A percentile compares a stretch with the other conserved stretches of the same genome.
These are phyloP conservation scores for Catocala fraxini DNA, from an alignment of 2,888 invertebrate species.

Conservation along the genomic window DNA sequence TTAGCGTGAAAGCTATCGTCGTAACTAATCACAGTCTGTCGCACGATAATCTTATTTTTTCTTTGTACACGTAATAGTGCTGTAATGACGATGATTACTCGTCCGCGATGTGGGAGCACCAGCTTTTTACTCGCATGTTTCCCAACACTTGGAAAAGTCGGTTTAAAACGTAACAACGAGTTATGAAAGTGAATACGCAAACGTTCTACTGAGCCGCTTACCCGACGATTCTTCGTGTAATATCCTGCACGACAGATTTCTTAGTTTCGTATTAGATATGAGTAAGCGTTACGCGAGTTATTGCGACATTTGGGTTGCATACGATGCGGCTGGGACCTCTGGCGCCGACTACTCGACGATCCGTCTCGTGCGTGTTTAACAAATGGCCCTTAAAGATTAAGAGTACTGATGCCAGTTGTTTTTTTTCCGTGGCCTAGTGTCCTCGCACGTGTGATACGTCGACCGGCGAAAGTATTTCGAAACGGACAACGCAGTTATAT, in stretches of 20 bases:
- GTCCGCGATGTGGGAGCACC: slow-evolving; percentile 79
- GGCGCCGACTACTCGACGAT: slow-evolving; percentile 53
- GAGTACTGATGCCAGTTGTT: slow-evolving; percentile 56
- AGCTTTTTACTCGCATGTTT: slow-evolving; percentile 77
- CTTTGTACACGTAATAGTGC: slow-evolving; percentile 60
- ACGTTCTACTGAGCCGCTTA: slow-evolving; percentile 71
- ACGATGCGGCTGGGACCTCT: slow-evolving; percentile 27
- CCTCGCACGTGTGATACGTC: slow-evolving; percentile 67
- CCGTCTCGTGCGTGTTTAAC: slow-evolving; percentile 58
- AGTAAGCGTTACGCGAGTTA: slow-evolving; percentile 53
- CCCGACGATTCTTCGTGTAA: slow-evolving; percentile 70
- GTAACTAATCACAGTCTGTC: slow-evolving; percentile 67
- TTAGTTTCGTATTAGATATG: slow-evolving; percentile 57
- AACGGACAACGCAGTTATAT: slow-evolving; percentile 79
- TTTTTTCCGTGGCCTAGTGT: slow-evolving; percentile 49
- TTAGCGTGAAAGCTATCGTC: slow-evolving; percentile 74
- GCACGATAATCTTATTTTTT: slow-evolving; percentile 71
- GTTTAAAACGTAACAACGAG: slow-evolving; percentile 80
- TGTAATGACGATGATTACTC: slow-evolving; percentile 75
- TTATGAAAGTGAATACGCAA: slow-evolving; percentile 84
- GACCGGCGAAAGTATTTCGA: slow-evolving; percentile 77
- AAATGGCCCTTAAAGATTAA: slow-evolving; percentile 71
- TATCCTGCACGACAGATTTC: slow-evolving; percentile 73
- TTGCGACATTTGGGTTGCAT: slow-evolving; percentile 55
- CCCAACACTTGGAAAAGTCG: slow-evolving; percentile 82